Base-by-base conservation (phyloP, 2,113 vertebrate species). In the Equus przewalskii region DNA sequence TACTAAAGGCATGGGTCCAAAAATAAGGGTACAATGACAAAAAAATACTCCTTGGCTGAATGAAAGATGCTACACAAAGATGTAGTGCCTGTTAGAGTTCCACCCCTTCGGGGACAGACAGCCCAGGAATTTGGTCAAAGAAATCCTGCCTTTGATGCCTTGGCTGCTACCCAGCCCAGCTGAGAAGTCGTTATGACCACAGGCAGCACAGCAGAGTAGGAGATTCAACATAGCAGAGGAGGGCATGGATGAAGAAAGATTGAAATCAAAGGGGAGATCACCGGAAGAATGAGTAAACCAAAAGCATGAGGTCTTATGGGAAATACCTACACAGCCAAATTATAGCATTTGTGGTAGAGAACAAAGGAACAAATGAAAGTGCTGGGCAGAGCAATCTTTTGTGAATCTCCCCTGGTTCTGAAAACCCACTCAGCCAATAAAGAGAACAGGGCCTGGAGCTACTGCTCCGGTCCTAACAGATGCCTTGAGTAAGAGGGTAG, bases 11-110 rank as follows among this genome's bases (percentile, higher is more conserved):
- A 83, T 60, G 24, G 3, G 13, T 46, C 41, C 62, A 60, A 92
- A 91, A 13, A 65, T 76, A 93, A 91, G 22, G 14, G 16, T 49
- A 65, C 6, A n/a, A 36, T 10, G 14, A 51, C 78, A 28, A 81
- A 94, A 94, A 92, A 89, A 36, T 44, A 28, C 6, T 72, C 51
- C 73, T 79, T 89, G 58, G 41, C 30, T 93, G 70, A 94, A 49
- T 60, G 6, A 86, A 97, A 94, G 46, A 95, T 60, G 2, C 12
- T 56, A 83, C 28, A 94, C 12, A 41, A 46, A 88, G 24, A 75
- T 33, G 21, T 7, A 73, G 28, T 65, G 13, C 51, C 41, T 92
- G 24, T 58, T 75, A 87, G 78, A 36, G 46, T 22, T 56, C 15
- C 15, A 6, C 19, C 46, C 13, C 13, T 91, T 88, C 9, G 14